phyloP scores from a whole-genome alignment of 2,113 vertebrate genomes.

The Hydrolagus affinis region DNA sequence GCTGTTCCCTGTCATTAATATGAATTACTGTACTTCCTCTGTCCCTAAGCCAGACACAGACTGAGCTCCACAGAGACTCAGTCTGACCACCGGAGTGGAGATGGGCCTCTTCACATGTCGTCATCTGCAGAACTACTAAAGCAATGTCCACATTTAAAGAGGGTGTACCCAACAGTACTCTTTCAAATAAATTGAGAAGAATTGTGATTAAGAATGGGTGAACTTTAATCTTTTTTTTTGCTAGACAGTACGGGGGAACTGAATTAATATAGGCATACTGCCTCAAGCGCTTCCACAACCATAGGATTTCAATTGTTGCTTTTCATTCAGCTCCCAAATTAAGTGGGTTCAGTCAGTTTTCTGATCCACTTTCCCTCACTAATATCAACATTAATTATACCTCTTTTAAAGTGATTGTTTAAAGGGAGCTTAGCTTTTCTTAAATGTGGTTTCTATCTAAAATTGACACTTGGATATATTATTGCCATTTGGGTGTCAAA shows the following conservation, averaged over 20 bases:
- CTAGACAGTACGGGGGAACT: neutral
- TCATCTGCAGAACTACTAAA: conserved; percentile 25
- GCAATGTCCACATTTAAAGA: conserved; percentile 9
- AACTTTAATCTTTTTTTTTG: conserved; percentile 11
- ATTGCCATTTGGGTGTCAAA: no score
- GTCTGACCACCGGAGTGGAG: neutral
- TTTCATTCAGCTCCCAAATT: neutral
- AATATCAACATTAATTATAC: neutral
- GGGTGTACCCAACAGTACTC: conserved; percentile 1
- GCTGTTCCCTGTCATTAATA: conserved; percentile 24
- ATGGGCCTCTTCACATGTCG: conserved; percentile 22
- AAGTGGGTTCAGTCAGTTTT: neutral
- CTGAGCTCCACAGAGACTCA: conserved; percentile 6
- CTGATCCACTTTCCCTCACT: neutral
- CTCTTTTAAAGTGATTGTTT: neutral
- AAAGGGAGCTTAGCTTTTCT: no score
- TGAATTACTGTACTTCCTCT: conserved; percentile 30
- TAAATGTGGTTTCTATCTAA: no score
- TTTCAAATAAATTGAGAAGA: conserved; percentile 20
- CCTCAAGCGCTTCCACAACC: no score
- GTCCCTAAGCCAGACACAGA: conserved; percentile 7
- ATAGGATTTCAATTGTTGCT: neutral
- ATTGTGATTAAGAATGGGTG: neutral
- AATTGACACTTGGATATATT: no score
- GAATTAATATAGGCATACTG: neutral